phyloP scores from a whole-genome alignment of 2,888 invertebrate species.

The Cybosia mesomella region DNA sequence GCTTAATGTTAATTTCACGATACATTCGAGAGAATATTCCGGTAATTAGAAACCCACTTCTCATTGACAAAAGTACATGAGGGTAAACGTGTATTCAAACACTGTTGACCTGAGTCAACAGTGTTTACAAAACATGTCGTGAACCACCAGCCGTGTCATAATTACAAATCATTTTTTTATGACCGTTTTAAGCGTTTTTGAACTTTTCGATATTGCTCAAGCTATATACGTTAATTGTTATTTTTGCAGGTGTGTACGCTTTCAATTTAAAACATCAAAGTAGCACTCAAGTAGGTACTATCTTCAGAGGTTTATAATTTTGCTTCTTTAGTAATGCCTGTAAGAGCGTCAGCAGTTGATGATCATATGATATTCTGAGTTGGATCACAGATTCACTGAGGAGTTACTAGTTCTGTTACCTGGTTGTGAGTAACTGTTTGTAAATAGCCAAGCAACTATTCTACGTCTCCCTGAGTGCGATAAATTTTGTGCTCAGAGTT shows the following conservation, averaged over 20 bases:
- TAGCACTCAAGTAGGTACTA: constrained; percentile 21
- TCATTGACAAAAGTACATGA: constrained; percentile 35
- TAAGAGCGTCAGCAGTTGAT: background rate
- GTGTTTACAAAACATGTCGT: constrained; percentile 48
- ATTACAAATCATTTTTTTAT: constrained; percentile 58
- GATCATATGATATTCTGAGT: background rate
- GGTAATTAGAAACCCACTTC: constrained; percentile 44
- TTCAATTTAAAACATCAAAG: constrained; percentile 37
- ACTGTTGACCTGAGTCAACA: constrained; percentile 42
- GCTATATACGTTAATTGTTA: no score
- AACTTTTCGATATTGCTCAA: constrained; percentile 50
- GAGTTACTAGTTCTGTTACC: background rate
- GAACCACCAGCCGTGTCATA: constrained; percentile 48
- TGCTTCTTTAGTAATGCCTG: constrained; percentile 14
- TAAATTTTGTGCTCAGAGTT: background rate
- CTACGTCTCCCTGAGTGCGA: background rate
- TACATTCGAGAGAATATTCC: constrained; percentile 24
- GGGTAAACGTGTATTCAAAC: constrained; percentile 41
- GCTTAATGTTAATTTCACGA: constrained; percentile 5
- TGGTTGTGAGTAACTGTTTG: no score
- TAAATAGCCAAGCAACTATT: background rate
- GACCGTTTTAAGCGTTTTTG: constrained; percentile 45
- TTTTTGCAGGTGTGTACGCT: constrained; percentile 30
- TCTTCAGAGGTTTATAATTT: constrained; percentile 20
- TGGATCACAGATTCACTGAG: background rate